phyloP scores from a whole-genome alignment of 2,797 vertebrate genomes.

The Oreonectes daqikongensis region DNA sequence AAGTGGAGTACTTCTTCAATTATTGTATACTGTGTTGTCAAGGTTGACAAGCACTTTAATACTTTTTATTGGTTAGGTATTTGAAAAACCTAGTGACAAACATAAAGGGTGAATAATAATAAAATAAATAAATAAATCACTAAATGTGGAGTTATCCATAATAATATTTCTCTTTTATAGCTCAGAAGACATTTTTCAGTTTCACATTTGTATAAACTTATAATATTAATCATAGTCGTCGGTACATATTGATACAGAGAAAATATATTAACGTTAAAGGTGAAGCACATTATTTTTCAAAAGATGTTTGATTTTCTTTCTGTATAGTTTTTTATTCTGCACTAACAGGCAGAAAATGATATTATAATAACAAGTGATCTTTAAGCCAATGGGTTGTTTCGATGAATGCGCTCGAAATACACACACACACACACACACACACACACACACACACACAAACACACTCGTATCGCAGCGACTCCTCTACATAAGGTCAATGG shows the following conservation, averaged over 20 bases:
- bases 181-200: neutral
- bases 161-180: neutral
- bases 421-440: conserved; percentile 8
- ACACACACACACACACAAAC: neutral
- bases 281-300: no score
- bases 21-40: no score
- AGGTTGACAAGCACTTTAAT: no score
- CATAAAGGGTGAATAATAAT: no score
- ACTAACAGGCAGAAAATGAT: neutral
- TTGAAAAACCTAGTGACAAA: no score
- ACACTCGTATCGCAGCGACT: neutral
- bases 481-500: conserved; percentile 32
- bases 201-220: neutral
- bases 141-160: no score
- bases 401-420: conserved; percentile 22
- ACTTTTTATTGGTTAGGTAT: no score
- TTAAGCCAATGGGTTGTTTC: neutral
- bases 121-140: no score
- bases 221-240: neutral
- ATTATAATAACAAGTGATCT: conserved; percentile 6
- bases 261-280: neutral
- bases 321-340: neutral
- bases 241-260: neutral
- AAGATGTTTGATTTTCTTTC: neutral
- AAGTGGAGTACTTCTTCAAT: no score